A percentile compares a stretch with the other conserved stretches of the same genome.
Conservation (phyloP, 53 echinoderm and acorn worm genomes). For the Hippasteria phrygiana region DNA sequence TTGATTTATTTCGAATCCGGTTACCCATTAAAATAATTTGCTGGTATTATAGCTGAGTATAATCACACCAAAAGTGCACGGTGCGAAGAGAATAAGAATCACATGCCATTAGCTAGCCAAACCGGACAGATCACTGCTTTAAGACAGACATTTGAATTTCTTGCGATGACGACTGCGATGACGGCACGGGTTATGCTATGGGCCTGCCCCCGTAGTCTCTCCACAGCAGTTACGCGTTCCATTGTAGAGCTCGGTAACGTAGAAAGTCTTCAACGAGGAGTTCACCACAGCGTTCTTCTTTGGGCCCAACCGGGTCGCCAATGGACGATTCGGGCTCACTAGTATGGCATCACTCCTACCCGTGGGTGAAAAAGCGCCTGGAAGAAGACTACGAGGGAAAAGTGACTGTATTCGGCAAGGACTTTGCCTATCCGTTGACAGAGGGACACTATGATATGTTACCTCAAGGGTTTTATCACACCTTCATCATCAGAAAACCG, state of each 20-base stretch:
- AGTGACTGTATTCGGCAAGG: slow-evolving; percentile 72
- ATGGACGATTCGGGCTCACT: not conserved
- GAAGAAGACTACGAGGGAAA: slow-evolving; percentile 49
- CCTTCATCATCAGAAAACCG: slow-evolving; percentile 76
- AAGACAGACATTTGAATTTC: too few species aligned
- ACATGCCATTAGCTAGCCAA: too few species aligned
- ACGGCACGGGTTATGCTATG: slow-evolving; percentile 72
- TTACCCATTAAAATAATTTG: too few species aligned
- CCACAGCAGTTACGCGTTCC: slow-evolving; percentile 73
- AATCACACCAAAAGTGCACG: too few species aligned
- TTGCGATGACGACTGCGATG: not conserved
- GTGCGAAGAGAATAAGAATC: too few species aligned
- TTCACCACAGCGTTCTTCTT: slow-evolving; percentile 65
- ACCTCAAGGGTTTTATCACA: slow-evolving; percentile 77
- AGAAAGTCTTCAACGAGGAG: slow-evolving; percentile 79
- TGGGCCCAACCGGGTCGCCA: slow-evolving; percentile 64
- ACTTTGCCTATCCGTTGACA: slow-evolving; percentile 69
- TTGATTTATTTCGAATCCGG: too few species aligned
- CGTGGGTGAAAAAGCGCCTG: slow-evolving; percentile 37
- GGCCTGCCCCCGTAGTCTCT: slow-evolving; percentile 73
- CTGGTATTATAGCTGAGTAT: too few species aligned
- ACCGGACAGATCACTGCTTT: too few species aligned
- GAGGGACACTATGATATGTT: slow-evolving; percentile 59
- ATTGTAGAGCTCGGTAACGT: slow-evolving; percentile 66
- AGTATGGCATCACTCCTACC: slow-evolving; percentile 46